phyloP scores from a whole-genome alignment of 2,888 invertebrate species.

The Ferdinandea cuprea region DNA sequence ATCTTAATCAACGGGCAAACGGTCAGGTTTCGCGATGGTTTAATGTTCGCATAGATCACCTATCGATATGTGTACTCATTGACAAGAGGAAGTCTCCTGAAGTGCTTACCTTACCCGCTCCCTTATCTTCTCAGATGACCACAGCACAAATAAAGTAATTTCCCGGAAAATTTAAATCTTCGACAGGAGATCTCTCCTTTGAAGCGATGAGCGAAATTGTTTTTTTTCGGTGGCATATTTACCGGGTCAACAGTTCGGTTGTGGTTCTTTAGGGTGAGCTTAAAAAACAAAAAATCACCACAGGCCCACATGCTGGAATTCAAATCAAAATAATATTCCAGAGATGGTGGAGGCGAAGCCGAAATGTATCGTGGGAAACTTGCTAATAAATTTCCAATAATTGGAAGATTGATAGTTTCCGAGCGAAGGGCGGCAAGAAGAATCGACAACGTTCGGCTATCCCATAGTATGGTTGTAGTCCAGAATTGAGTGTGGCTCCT shows the following conservation, averaged over 20 bases:
- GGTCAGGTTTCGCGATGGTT: slow-evolving; percentile 63
- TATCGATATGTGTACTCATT: slow-evolving; percentile 60
- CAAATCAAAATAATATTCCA: slow-evolving; percentile 11
- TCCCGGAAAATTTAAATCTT: slow-evolving; percentile 73
- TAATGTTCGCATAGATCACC: slow-evolving; percentile 74
- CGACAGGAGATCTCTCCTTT: slow-evolving; percentile 50
- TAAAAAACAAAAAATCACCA: slow-evolving; percentile 30
- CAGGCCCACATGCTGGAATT: slow-evolving; percentile 54
- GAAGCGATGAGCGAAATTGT: slow-evolving; percentile 14
- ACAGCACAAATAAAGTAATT: slow-evolving; percentile 54
- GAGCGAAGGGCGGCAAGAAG: slow-evolving; percentile 49
- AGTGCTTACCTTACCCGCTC: too few relatives aligned
- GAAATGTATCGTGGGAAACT: slow-evolving; percentile 81
- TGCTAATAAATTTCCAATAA: slow-evolving; percentile 80
- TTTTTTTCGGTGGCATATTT: slow-evolving; percentile 37
- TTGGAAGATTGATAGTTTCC: slow-evolving; percentile 71
- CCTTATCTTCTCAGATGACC: background rate
- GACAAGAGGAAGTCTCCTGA: slow-evolving; percentile 24
- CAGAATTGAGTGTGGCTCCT: slow-evolving; percentile 26
- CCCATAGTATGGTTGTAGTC: slow-evolving; percentile 1
- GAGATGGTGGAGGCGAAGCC: slow-evolving; percentile 6
- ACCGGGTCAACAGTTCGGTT: slow-evolving; percentile 69
- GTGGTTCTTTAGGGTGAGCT: background rate
- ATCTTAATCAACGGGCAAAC: slow-evolving; percentile 64
- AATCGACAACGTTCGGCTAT: slow-evolving; percentile 13